Evolutionary conservation across 2,888 invertebrate species (phyloP).

Genomic region (Agrochola lychnidis): DNA sequence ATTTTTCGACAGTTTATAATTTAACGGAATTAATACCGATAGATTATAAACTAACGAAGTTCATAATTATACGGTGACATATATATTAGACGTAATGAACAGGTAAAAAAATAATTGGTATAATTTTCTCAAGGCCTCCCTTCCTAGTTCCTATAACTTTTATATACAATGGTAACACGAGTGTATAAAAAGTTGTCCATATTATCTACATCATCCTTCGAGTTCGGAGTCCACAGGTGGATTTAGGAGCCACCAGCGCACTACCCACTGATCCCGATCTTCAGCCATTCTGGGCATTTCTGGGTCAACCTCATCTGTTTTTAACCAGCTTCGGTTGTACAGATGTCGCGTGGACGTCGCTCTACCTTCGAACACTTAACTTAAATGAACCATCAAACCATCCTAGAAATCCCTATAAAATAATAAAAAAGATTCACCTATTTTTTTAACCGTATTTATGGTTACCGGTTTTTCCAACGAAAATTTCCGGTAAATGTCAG

Average conservation of each 20-base stretch:
- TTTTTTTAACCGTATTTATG: too few species aligned
- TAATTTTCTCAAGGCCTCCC: too few species aligned
- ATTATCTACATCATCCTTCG: not conserved
- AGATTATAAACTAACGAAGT: too few species aligned
- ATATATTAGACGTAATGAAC: too few species aligned
- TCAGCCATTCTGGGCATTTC: not conserved
- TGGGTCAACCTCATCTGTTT: not conserved
- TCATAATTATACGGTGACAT: too few species aligned
- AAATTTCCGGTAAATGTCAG: slow-evolving; percentile 17
- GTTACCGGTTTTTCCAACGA: slow-evolving; percentile 27
- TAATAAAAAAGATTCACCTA: not conserved
- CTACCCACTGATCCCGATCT: not conserved
- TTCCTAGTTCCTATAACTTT: too few species aligned
- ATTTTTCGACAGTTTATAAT: too few species aligned
- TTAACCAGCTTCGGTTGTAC: not conserved
- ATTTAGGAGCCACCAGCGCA: not conserved
- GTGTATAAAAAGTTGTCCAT: too few species aligned
- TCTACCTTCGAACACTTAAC: not conserved
- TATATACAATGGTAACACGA: not conserved
- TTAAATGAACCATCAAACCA: not conserved
- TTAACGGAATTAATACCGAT: too few species aligned
- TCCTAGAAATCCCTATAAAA: not conserved
- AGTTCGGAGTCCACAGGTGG: not conserved
- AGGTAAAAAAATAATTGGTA: too few species aligned
- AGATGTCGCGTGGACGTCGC: not conserved